These are phyloP conservation scores for Taeniopygia guttata DNA, from an alignment of 2,797 vertebrate species.

Conservation along the genomic window DNA sequence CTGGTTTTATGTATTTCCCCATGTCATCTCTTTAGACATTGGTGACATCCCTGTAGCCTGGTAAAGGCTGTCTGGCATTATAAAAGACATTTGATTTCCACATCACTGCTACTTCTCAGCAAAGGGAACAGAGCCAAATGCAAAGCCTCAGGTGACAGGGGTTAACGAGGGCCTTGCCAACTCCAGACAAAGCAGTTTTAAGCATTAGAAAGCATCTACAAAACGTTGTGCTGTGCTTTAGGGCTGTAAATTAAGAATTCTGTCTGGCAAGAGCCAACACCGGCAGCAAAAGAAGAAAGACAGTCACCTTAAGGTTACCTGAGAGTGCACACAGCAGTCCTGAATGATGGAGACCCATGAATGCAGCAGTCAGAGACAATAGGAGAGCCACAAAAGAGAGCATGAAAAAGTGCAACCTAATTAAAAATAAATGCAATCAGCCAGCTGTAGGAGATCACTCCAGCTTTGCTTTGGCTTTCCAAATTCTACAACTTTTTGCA, in stretches of 20 bases:
- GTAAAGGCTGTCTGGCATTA: constrained; percentile 50
- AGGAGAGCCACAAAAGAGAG: not conserved
- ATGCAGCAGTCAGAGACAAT: not conserved
- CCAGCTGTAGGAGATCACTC: not conserved
- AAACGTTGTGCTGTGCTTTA: not conserved
- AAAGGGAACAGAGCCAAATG: constrained; percentile 51
- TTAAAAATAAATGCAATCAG: not conserved
- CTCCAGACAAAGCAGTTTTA: constrained; percentile 45
- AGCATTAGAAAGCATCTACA: constrained; percentile 29
- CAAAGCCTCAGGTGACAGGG: constrained; percentile 27
- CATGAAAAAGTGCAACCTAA: not conserved
- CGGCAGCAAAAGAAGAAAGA: not conserved
- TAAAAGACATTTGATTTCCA: constrained; percentile 57
- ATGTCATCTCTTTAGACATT: constrained; percentile 39
- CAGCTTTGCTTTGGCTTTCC: not conserved
- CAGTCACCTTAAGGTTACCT: not conserved
- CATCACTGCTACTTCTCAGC: constrained; percentile 50
- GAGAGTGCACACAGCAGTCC: not conserved
- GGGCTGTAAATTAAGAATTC: constrained; percentile 16
- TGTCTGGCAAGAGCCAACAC: not conserved
- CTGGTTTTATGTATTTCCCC: constrained; percentile 31
- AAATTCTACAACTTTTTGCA: not conserved
- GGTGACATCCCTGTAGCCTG: constrained; percentile 25
- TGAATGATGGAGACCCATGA: not conserved
- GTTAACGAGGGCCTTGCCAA: constrained; percentile 50